Evolutionary conservation across 2,113 vertebrate genomes (phyloP).

Genomic region (Periophthalmus modestus): DNA sequence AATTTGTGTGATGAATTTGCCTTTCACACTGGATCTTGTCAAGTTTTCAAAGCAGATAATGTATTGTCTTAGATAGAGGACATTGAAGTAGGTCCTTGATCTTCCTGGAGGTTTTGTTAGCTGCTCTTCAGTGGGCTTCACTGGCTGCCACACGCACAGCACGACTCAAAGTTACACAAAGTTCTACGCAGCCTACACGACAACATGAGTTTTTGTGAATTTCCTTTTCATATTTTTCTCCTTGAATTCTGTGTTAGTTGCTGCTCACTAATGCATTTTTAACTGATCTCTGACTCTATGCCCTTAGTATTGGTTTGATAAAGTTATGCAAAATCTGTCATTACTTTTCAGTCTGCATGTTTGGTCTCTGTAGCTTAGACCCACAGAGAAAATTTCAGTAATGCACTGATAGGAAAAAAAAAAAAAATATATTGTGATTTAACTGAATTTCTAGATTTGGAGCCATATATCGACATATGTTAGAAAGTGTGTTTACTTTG

Average conservation of each 20-base stretch:
- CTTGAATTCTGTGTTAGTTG: slow-evolving; percentile 32
- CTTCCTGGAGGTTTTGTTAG: slow-evolving; percentile 35
- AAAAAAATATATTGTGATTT: not conserved
- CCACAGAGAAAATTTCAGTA: not conserved
- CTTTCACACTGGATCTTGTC: slow-evolving; percentile 14
- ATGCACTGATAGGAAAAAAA: not conserved
- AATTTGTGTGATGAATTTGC: slow-evolving; percentile 49
- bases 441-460: no score
- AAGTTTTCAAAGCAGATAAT: slow-evolving; percentile 9
- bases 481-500: no score
- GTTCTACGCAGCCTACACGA: slow-evolving; percentile 34
- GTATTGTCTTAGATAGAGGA: slow-evolving; percentile 24
- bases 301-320: no score
- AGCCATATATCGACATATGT: no score
- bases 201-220: slow-evolving; percentile 27
- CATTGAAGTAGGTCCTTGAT: slow-evolving; percentile 13
- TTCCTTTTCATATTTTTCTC: slow-evolving; percentile 47
- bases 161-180: slow-evolving; percentile 46
- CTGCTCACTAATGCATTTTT: slow-evolving; percentile 41
- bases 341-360: slow-evolving; percentile 16
- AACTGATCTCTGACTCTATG: no score
- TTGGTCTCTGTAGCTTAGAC: not conserved
- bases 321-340: slow-evolving; percentile 41
- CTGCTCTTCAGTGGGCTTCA: slow-evolving; percentile 47
- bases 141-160: slow-evolving; percentile 49